Conservation (phyloP, 2,797 vertebrate species). For the Sphaeramia orbicularis region DNA sequence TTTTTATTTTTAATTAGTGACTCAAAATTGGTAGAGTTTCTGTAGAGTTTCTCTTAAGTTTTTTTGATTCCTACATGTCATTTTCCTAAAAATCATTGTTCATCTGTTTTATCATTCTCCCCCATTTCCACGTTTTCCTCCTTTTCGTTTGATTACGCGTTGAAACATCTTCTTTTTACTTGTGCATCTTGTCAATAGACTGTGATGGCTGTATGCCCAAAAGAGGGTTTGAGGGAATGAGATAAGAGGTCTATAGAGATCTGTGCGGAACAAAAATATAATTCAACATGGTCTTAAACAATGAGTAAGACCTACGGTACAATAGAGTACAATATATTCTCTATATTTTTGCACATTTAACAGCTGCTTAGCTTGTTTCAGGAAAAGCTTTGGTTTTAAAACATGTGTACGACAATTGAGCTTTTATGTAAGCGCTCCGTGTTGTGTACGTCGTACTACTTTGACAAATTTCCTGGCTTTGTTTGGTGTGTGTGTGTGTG, state of each 20-base stretch:
- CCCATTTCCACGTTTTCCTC: conserved; percentile 13
- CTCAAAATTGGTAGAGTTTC: too few species aligned
- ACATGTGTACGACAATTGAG: conserved; percentile 26
- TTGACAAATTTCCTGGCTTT: conserved; percentile 72
- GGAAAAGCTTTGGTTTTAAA: conserved; percentile 24
- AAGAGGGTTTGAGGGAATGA: conserved; percentile 3
- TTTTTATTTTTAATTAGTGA: too few species aligned
- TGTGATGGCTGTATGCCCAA: conserved; percentile 3
- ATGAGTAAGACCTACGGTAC: not conserved
- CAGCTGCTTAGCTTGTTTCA: conserved; percentile 17
- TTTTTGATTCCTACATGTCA: too few species aligned
- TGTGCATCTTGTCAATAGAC: not conserved
- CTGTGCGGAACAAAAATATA: not conserved
- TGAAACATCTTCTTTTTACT: not conserved
- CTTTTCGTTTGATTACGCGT: conserved; percentile 17
- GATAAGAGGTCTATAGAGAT: conserved; percentile 13
- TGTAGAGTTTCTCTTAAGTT: too few species aligned
- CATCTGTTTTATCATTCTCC: not conserved
- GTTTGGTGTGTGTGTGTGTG: conserved; percentile 55
- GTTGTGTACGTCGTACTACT: conserved; percentile 58
- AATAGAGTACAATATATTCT: not conserved
- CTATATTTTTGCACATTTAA: not conserved
- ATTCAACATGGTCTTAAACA: not conserved
- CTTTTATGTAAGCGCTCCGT: conserved; percentile 41
- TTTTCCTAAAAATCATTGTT: too few species aligned